phyloP scores from a whole-genome alignment of 2,113 vertebrate species.

The Donacobius atricapilla region DNA sequence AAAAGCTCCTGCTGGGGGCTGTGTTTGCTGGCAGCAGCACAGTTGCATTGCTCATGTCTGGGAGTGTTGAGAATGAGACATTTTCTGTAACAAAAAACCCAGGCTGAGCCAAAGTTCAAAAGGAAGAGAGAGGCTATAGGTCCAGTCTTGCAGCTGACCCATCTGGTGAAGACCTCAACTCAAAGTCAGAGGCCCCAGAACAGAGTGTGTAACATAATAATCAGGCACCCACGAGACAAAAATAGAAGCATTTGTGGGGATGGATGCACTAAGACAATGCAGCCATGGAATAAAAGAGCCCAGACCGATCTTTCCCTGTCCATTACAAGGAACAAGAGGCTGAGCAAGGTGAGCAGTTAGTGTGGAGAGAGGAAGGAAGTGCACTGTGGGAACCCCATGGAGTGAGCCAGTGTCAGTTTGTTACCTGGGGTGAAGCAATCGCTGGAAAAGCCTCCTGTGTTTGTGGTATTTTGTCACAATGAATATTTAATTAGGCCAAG shows the following conservation, averaged over 20 bases:
- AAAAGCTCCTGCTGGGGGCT: background rate
- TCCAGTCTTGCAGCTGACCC: background rate
- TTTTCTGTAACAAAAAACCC: background rate
- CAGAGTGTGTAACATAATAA: background rate
- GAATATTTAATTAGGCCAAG: slow-evolving; percentile 28
- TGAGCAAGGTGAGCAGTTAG: background rate
- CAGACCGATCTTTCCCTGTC: background rate
- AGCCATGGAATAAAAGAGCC: background rate
- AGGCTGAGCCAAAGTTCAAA: background rate
- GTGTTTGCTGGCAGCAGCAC: slow-evolving; percentile 31
- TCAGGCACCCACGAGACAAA: accelerated
- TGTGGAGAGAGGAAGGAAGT: background rate
- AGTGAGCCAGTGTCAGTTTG: background rate
- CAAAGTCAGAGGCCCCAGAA: background rate
- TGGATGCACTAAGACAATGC: background rate
- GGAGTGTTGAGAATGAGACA: slow-evolving; percentile 24
- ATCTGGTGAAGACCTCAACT: background rate
- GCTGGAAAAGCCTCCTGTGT: background rate
- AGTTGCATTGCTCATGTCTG: slow-evolving; percentile 15
- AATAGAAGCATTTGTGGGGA: background rate
- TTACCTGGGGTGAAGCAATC: background rate
- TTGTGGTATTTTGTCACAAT: slow-evolving; percentile 26
- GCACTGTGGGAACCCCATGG: accelerated
- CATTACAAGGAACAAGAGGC: background rate
- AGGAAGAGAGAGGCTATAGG: background rate